Conservation (phyloP, 2,888 invertebrate genomes). For the Brachyopa scutellaris region DNA sequence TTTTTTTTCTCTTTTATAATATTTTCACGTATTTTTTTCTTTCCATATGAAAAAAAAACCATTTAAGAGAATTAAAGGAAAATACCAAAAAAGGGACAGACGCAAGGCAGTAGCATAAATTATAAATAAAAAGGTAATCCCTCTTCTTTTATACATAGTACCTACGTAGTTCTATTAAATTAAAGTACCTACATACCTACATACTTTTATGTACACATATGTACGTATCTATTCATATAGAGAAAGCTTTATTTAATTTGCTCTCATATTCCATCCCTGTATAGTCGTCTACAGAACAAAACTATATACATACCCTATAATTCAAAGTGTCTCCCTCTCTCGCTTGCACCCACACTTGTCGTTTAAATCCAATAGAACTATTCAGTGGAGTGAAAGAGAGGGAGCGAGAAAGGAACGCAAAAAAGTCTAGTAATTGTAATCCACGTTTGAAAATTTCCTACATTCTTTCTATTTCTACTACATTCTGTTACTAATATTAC, state of each 20-base stretch:
- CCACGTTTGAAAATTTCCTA: conserved; percentile 64
- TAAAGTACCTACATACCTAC: conserved; percentile 22
- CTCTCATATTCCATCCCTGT: conserved; percentile 47
- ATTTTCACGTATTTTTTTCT: conserved; percentile 43
- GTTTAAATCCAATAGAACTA: conserved; percentile 63
- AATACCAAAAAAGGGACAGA: conserved; percentile 15
- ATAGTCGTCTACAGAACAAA: conserved; percentile 24
- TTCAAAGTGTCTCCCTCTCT: conserved; percentile 10
- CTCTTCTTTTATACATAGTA: conserved; percentile 49
- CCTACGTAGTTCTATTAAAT: conserved; percentile 54
- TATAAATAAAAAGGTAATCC: conserved; percentile 40
- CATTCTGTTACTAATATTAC: conserved; percentile 55
- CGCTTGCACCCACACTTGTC: conserved; percentile 48
- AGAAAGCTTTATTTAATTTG: conserved; percentile 63
- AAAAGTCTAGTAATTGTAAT: conserved; percentile 58
- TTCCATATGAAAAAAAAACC: conserved; percentile 20
- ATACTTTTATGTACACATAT: too few species aligned
- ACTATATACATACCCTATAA: conserved; percentile 42
- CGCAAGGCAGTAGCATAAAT: conserved; percentile 21
- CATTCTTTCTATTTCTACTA: conserved; percentile 41
- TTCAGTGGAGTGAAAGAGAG: conserved; percentile 42
- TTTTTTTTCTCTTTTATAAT: conserved; percentile 4
- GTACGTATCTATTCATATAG: conserved; percentile 13
- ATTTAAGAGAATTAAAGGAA: conserved; percentile 17
- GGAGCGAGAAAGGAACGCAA: conserved; percentile 19